A percentile compares a stretch with the other conserved stretches of the same genome.
Evolutionary conservation across 2,888 invertebrate genomes (phyloP).

Genomic region (Candidula unifasciata): DNA sequence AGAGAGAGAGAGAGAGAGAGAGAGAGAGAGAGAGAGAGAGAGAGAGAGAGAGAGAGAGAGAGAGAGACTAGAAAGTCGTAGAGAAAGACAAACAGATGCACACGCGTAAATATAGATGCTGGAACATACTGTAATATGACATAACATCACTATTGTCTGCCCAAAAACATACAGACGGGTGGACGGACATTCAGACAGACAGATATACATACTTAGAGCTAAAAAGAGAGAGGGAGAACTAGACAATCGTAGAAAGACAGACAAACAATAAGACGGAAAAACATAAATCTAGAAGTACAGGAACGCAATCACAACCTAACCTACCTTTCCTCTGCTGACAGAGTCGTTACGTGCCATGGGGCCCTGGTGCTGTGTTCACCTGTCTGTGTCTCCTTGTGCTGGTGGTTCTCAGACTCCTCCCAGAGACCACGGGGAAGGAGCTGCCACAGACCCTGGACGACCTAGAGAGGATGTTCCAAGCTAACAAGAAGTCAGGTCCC

Average conservation of each 20-base stretch:
- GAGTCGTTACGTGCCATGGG: constrained; percentile 41
- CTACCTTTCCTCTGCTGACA: neutral
- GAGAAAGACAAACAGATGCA: neutral
- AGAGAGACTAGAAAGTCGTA: neutral
- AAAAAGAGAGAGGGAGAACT: too few relatives aligned
- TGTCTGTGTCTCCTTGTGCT: constrained; percentile 35
- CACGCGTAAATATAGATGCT: too few relatives aligned
- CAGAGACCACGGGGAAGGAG: constrained; percentile 38
- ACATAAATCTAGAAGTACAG: too few relatives aligned
- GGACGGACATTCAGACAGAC: too few relatives aligned
- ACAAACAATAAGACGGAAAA: too few relatives aligned
- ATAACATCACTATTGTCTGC: too few relatives aligned
- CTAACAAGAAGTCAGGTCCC: neutral
- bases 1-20: neutral
- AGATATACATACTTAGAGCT: too few relatives aligned
- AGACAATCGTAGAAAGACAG: too few relatives aligned
- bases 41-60: neutral
- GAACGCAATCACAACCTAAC: too few relatives aligned
- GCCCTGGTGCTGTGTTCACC: constrained; percentile 41
- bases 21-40: neutral
- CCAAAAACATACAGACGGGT: too few relatives aligned
- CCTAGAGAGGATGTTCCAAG: constrained; percentile 12
- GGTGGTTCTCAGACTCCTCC: constrained; percentile 1
- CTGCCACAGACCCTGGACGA: constrained; percentile 41
- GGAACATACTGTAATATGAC: too few relatives aligned